Conservation (phyloP, 2,797 vertebrate genomes). For the Rhyacichthys aspro region DNA sequence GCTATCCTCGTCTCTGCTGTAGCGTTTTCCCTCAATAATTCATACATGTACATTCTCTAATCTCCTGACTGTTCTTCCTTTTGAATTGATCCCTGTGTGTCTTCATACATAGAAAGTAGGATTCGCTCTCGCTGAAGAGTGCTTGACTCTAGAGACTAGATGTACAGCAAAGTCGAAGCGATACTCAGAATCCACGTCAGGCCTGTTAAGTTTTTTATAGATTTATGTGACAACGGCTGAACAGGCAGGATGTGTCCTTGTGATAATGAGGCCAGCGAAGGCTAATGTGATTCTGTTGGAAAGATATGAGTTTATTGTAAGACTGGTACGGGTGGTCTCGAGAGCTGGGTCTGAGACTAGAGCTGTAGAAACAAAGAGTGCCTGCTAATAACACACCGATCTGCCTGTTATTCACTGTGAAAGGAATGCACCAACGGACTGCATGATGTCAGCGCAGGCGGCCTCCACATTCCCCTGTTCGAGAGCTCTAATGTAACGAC, state of each 20-base stretch:
- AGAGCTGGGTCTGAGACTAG: conserved; percentile 30
- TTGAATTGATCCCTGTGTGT: conserved; percentile 34
- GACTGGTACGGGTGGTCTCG: conserved; percentile 38
- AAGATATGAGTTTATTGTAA: conserved; percentile 23
- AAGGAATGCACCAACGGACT: conserved; percentile 68
- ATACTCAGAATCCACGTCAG: conserved; percentile 16
- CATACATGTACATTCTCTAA: conserved; percentile 36
- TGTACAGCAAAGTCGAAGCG: conserved; percentile 19
- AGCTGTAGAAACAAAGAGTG: conserved; percentile 45
- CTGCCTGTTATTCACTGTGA: conserved; percentile 59
- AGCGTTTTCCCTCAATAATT: conserved; percentile 64
- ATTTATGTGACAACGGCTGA: conserved; percentile 25
- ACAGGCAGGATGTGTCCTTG: conserved; percentile 30
- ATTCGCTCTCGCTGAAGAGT: conserved; percentile 32
- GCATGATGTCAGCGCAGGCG: conserved; percentile 71
- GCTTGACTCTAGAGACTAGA: conserved; percentile 32
- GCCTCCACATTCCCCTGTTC: conserved; percentile 49
- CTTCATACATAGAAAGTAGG: conserved; percentile 49
- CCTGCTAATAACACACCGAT: conserved; percentile 21
- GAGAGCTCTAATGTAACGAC: conserved; percentile 39
- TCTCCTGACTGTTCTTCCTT: conserved; percentile 8
- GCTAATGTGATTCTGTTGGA: conserved; percentile 27
- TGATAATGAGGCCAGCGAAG: conserved; percentile 53
- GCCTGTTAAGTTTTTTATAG: conserved; percentile 31
- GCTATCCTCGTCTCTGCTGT: conserved; percentile 31